Percentiles rank a stretch among this genome's conserved stretches.
These are phyloP conservation scores for Eretmocerus hayati DNA, from an alignment of 2,888 invertebrate species.

Conservation along the genomic window DNA sequence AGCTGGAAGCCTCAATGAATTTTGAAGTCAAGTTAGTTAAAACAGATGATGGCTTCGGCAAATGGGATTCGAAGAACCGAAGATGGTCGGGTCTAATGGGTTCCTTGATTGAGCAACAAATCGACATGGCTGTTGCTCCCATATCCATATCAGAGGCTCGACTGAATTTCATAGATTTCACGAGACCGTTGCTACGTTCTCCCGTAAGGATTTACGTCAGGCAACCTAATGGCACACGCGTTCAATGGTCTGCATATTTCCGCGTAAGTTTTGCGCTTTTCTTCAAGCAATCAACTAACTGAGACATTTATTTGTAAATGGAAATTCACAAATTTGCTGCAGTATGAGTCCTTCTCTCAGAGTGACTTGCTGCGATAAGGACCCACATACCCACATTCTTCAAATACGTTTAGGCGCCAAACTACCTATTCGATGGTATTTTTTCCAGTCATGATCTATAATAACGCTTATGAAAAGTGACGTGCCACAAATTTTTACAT, in stretches of 20 bases:
- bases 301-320: too few species aligned
- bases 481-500: too few species aligned
- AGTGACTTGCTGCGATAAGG: too few species aligned
- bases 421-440: too few species aligned
- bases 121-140: conserved; percentile 32
- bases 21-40: conserved; percentile 25
- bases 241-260: conserved; percentile 36
- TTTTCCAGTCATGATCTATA: too few species aligned
- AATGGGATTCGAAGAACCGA: conserved; percentile 22
- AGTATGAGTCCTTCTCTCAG: too few species aligned
- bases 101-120: conserved; percentile 21
- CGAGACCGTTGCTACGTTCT: conserved; percentile 30
- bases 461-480: too few species aligned
- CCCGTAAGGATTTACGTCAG: conserved; percentile 29
- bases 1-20: conserved; percentile 31
- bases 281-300: too few species aligned
- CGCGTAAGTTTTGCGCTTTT: too few species aligned
- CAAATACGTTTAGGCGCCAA: too few species aligned
- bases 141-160: conserved; percentile 30
- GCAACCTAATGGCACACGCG: conserved; percentile 17
- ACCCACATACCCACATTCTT: too few species aligned
- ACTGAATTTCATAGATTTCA: conserved; percentile 32
- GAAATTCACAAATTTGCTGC: too few species aligned
- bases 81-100: conserved; percentile 35
- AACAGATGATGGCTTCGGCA: conserved; percentile 6